These are phyloP conservation scores for Drosophila ironensis DNA, from an alignment of 1,140 invertebrate species.

Conservation along the genomic window DNA sequence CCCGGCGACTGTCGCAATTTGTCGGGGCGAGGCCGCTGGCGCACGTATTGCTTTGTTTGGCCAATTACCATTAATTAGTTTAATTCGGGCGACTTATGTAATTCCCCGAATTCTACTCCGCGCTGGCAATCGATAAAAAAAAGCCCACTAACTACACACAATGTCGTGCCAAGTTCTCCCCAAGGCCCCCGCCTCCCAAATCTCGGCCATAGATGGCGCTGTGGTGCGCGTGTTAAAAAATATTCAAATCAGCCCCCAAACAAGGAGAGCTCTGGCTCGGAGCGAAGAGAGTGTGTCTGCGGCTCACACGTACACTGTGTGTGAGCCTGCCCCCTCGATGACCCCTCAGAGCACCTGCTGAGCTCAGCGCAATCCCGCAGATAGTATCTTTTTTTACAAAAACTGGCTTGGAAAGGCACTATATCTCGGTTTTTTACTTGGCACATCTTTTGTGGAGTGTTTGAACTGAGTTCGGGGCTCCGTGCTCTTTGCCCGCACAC, in stretches of 20 bases:
- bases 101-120: not conserved
- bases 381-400: not conserved
- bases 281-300: constrained; percentile 15
- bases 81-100: constrained; percentile 16
- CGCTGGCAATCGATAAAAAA: constrained; percentile 35
- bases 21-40: constrained; percentile 22
- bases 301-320: constrained; percentile 17
- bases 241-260: constrained; percentile 73
- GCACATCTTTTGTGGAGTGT: not conserved
- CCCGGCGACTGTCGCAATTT: constrained; percentile 51
- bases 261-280: constrained; percentile 19
- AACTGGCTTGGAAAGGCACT: too few relatives aligned
- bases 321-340: constrained; percentile 8
- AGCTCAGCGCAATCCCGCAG: constrained; percentile 16
- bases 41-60: constrained; percentile 56
- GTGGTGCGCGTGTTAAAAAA: constrained; percentile 37
- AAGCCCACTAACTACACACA: constrained; percentile 47
- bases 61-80: constrained; percentile 68
- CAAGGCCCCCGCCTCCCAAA: constrained; percentile 34
- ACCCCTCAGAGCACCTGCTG: constrained; percentile 48
- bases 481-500: constrained; percentile 33
- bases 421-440: constrained; percentile 13
- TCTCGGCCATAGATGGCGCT: constrained; percentile 75
- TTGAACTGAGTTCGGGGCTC: not conserved
- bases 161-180: constrained; percentile 27